These are phyloP conservation scores for Xestia xanthographa DNA, from an alignment of 2,888 invertebrate species.

Conservation along the genomic window DNA sequence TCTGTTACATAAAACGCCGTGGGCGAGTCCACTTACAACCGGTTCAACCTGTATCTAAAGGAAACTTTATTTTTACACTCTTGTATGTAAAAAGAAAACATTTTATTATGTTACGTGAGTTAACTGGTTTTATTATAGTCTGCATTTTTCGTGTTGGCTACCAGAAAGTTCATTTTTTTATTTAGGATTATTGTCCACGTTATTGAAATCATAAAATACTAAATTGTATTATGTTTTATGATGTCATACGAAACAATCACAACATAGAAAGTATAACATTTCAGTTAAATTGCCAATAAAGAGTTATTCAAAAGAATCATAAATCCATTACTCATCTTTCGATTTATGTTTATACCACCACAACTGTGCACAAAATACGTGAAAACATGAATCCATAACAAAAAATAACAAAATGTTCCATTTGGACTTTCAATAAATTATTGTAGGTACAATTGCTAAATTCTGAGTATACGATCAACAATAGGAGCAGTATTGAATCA, in stretches of 20 bases:
- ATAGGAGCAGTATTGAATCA: background rate
- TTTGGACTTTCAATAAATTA: background rate
- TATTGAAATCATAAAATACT: background rate
- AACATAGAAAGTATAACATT: background rate
- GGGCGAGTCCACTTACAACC: slow-evolving; percentile 31
- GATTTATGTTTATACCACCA: background rate
- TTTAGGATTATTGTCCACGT: background rate
- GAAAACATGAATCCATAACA: slow-evolving; percentile 5
- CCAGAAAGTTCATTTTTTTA: background rate
- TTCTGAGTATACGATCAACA: background rate
- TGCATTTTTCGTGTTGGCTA: background rate
- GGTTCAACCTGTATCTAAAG: slow-evolving; percentile 41
- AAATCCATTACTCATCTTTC: slow-evolving; percentile 5
- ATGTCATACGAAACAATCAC: background rate
- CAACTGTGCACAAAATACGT: background rate
- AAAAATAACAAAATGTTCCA: background rate
- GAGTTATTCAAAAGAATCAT: background rate
- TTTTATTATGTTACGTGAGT: slow-evolving; percentile 23
- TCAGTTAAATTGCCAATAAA: background rate
- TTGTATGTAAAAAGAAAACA: slow-evolving; percentile 28
- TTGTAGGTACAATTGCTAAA: background rate
- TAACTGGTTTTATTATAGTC: background rate
- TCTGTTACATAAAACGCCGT: slow-evolving; percentile 35
- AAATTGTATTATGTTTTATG: background rate
- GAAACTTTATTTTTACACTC: slow-evolving; percentile 34